Conservation (phyloP, 2,888 invertebrate genomes). For the Steinernema hermaphroditum region DNA sequence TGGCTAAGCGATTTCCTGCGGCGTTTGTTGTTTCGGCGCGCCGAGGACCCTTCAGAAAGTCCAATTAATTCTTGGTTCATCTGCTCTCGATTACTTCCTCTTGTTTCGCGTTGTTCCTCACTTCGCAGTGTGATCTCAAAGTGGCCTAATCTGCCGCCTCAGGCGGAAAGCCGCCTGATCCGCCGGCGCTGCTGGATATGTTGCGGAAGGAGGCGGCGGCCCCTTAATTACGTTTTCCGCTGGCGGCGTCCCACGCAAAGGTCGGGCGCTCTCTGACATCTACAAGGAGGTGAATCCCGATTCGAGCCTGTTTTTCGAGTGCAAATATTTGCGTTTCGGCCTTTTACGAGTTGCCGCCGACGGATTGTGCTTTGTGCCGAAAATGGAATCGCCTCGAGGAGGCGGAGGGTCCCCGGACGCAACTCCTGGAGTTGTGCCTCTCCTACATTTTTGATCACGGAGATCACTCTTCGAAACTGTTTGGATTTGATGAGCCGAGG, state of each 20-base stretch:
- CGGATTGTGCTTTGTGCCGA: neutral
- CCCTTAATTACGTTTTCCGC: neutral
- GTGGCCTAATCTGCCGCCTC: conserved; percentile 22
- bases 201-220: neutral
- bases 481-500: no score
- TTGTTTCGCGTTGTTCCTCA: conserved; percentile 1
- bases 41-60: neutral
- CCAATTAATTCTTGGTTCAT: neutral
- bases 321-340: neutral
- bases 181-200: neutral
- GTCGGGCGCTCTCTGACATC: neutral
- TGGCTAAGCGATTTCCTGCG: no score
- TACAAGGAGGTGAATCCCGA: neutral
- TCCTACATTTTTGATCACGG: neutral
- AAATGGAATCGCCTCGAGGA: neutral
- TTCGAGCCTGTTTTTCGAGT: neutral
- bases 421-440: neutral
- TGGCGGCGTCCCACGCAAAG: neutral
- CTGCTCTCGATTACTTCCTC: conserved; percentile 19
- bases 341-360: conserved; percentile 1
- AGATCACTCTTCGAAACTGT: no score
- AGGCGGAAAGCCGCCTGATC: neutral
- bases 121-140: neutral
- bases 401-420: neutral
- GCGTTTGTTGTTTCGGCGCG: neutral